These are phyloP conservation scores for Oryzias woworae DNA, from an alignment of 2,113 vertebrate genomes.

Conservation along the genomic window DNA sequence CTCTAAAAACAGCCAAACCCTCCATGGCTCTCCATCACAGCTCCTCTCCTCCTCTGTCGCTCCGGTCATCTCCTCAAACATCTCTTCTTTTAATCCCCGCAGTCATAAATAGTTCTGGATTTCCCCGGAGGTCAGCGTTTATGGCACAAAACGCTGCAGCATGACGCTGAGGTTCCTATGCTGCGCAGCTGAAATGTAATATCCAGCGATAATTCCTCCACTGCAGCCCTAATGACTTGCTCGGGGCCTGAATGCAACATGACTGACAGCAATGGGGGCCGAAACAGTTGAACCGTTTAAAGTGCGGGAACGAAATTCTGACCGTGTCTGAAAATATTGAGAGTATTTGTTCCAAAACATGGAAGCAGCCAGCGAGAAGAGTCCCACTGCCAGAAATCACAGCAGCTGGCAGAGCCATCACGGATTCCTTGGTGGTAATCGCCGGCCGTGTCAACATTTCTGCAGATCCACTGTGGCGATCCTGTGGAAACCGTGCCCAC, in stretches of 20 bases:
- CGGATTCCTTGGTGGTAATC: conserved; percentile 41
- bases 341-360: conserved; percentile 41
- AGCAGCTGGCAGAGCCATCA: conserved; percentile 57
- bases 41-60: no score
- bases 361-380: conserved; percentile 25
- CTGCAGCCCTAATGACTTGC: not conserved
- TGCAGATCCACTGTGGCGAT: conserved; percentile 42
- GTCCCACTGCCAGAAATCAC: conserved; percentile 37
- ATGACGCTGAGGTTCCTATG: no score
- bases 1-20: no score
- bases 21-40: no score
- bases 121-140: not conserved
- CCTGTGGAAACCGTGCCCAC: conserved; percentile 19
- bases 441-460: conserved; percentile 42
- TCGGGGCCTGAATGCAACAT: conserved; percentile 6
- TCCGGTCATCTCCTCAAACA: no score
- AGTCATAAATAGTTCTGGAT: no score
- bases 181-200: not conserved
- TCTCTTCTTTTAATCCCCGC: no score
- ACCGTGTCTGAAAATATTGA: conserved; percentile 25
- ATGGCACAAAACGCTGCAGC: no score
- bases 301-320: conserved; percentile 21
- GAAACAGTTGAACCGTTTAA: conserved; percentile 16
- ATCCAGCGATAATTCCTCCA: not conserved
- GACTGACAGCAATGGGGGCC: conserved; percentile 21